Conservation (phyloP, 1,140 invertebrate genomes). For the Drosophila sucinea region DNA sequence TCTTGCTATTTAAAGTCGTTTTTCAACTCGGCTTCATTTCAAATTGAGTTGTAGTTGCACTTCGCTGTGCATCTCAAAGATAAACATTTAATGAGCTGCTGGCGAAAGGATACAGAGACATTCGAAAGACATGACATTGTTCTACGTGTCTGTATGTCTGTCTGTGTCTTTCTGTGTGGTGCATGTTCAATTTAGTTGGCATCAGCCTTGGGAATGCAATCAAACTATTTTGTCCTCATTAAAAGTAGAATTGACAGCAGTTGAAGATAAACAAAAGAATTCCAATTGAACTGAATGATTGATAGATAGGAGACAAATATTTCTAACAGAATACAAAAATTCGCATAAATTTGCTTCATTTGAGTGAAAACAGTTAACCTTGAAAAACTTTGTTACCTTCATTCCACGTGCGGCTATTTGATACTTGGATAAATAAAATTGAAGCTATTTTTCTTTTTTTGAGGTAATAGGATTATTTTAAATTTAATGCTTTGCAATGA, state of each 20-base stretch:
- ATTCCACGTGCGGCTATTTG: no score
- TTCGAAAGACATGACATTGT: constrained; percentile 12
- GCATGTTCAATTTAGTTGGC: constrained; percentile 7
- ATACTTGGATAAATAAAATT: no score
- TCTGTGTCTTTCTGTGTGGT: not conserved
- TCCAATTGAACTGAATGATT: not conserved
- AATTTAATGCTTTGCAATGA: no score
- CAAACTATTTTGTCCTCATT: constrained; percentile 9
- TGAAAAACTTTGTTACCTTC: no score
- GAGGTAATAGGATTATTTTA: no score
- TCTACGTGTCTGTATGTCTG: not conserved
- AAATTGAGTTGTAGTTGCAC: constrained; percentile 51
- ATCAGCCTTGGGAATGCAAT: constrained; percentile 6
- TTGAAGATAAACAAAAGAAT: constrained; percentile 16
- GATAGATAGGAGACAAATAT: not conserved
- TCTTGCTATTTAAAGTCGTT: constrained; percentile 66
- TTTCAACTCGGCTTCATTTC: constrained; percentile 69
- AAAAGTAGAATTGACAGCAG: constrained; percentile 7
- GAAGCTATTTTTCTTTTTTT: no score
- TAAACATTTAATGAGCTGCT: constrained; percentile 19
- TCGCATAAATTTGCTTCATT: no score
- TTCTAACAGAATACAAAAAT: not conserved
- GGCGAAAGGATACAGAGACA: not conserved
- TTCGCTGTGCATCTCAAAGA: constrained; percentile 19
- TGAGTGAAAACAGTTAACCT: no score